phyloP scores from a whole-genome alignment of 2,113 vertebrate species.

The Macrotus californicus region DNA sequence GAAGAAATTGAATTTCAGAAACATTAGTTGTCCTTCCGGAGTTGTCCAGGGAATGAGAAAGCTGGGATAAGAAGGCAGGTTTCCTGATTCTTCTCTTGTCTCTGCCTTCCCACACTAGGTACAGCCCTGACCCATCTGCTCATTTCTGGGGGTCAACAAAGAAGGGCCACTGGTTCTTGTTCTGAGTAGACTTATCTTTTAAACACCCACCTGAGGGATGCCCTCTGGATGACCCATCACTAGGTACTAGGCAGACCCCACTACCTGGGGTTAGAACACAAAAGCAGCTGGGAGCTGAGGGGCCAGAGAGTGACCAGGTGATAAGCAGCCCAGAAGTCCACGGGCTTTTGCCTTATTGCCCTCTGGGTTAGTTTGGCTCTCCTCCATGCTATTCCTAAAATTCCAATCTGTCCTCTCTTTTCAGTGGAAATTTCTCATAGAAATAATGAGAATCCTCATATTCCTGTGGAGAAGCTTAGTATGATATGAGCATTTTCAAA shows the following conservation, averaged over 20 bases:
- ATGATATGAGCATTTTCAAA: conserved; percentile 50
- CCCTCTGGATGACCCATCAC: not conserved
- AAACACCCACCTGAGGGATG: not conserved
- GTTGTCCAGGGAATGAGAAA: not conserved
- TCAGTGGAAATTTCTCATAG: not conserved
- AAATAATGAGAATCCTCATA: conserved; percentile 17
- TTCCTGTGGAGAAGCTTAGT: conserved; percentile 24
- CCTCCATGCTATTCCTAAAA: not conserved
- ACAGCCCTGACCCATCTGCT: not conserved
- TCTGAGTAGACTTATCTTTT: not conserved
- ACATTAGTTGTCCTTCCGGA: not conserved
- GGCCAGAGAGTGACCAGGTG: not conserved
- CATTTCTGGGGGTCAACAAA: not conserved
- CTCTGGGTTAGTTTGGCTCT: not conserved
- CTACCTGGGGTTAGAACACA: not conserved
- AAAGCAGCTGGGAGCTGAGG: not conserved
- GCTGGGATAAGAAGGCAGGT: not conserved
- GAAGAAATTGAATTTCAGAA: not conserved
- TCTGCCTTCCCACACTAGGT: not conserved
- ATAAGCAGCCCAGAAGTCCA: not conserved
- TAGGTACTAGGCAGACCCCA: not conserved
- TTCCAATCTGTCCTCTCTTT: not conserved
- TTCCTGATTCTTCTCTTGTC: not conserved
- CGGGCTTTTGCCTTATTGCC: not conserved
- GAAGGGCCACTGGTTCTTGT: not conserved